phyloP scores from a whole-genome alignment of 1,140 invertebrate species.

The Lordiphosa collinella region DNA sequence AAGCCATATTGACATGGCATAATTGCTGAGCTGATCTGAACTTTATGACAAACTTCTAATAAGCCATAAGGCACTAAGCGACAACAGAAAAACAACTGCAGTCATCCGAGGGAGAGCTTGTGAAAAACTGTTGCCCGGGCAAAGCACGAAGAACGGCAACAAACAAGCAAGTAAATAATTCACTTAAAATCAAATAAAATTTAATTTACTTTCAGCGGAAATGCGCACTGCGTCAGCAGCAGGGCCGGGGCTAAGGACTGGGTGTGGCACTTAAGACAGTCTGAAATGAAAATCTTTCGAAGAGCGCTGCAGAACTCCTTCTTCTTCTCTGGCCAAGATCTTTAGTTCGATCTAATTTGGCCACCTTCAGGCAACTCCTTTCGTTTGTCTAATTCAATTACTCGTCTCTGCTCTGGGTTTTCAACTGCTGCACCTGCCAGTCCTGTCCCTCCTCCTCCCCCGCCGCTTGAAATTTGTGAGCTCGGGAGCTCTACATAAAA shows the following conservation, averaged over 20 bases:
- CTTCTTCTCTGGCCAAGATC: not conserved
- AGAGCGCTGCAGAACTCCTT: no score
- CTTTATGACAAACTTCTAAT: conserved; percentile 11
- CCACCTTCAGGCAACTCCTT: not conserved
- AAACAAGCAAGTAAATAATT: conserved; percentile 48
- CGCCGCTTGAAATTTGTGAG: conserved; percentile 10
- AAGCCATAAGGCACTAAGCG: not conserved
- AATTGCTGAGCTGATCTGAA: not conserved
- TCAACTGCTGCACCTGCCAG: conserved; percentile 15
- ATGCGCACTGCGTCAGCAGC: conserved; percentile 10
- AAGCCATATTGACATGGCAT: no score
- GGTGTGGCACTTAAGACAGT: conserved; percentile 26
- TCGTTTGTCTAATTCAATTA: conserved; percentile 17
- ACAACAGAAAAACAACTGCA: not conserved
- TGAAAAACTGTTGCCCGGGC: conserved; percentile 12
- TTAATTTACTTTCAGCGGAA: conserved; percentile 48
- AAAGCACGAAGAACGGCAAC: conserved; percentile 7
- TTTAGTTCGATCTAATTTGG: not conserved
- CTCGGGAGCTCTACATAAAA: conserved; percentile 11
- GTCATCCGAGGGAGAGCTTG: not conserved
- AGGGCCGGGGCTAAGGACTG: not conserved
- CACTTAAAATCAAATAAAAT: conserved; percentile 58
- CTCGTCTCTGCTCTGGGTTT: conserved; percentile 2
- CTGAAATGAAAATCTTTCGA: not conserved
- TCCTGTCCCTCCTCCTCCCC: not conserved